Evolutionary conservation across 1,140 invertebrate genomes (phyloP), one percentile per base, ranked within the genome.

Genomic region (Pogonomyrmex californicus): DNA sequence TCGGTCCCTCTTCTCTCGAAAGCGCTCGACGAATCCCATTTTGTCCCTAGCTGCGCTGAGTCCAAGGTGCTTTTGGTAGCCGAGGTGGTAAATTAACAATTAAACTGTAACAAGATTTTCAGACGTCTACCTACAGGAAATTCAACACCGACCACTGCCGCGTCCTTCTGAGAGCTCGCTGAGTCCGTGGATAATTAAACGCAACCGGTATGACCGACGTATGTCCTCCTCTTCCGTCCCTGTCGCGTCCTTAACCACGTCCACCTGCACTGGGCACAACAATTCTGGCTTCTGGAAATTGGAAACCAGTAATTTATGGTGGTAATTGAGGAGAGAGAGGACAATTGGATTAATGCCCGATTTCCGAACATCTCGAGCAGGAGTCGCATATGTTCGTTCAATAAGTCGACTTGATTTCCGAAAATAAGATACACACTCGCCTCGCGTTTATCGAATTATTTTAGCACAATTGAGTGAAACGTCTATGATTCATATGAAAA

Each of bases 41-140:
- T 87, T 86, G 86, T 76, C 49, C 58, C 58, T 17, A 73, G 70
- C 71, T 44, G 56, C 49, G 56, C 30, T 49, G 68, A 63, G 87
- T 71, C 66, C 65, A 70, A 75, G 60, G 66, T 60, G 82, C 71
- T 85, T 86, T 65, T 65, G 71, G 78, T 76, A 87, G 85, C 77
- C 75, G 86, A 87, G 82, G 79, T 92, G 87, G 85, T 93, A 92
- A 93, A 92, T 93, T 92, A 92, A 92, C 91, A 92, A 93, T 93
- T 92, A 93, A 91, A 92, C 87, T 92, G 88, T 92, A 92, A 93
- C 91, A 92, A 90, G 91, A 93, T 93, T 92, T 92, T 92, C 91
- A 88, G 86, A 78, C 73, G 68, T 90, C 88, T 75, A 88, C 65
- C 66, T 87, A 88, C 49, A 86, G 88, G 86, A 91, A 92, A 92